phyloP scores from a whole-genome alignment of 2,797 vertebrate genomes.

The Ptychadena robeensis region DNA sequence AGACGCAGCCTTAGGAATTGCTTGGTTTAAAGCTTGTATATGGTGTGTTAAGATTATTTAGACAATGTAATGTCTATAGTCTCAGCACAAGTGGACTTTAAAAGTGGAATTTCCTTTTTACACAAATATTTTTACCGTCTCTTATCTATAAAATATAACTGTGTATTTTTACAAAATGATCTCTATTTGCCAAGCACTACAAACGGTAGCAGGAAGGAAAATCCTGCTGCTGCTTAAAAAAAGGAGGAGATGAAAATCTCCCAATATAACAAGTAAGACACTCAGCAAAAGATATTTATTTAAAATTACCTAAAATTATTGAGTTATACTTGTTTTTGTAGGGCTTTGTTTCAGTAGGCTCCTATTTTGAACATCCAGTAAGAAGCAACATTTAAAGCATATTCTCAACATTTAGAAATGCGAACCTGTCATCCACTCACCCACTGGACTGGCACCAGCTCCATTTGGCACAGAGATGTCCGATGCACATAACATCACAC shows the following conservation, averaged over 20 bases:
- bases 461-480: conserved; percentile 90
- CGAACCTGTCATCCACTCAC: conserved; percentile 74
- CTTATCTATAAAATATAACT: too few relatives aligned
- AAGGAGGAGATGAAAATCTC: background rate
- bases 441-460: conserved; percentile 87
- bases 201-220: background rate
- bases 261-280: background rate
- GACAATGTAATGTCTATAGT: too few relatives aligned
- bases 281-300: background rate
- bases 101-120: too few relatives aligned
- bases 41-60: too few relatives aligned
- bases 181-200: background rate
- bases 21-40: too few relatives aligned
- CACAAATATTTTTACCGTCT: too few relatives aligned
- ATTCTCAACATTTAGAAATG: background rate
- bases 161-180: background rate
- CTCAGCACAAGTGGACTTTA: too few relatives aligned
- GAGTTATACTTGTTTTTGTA: background rate
- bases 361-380: background rate
- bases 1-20: too few relatives aligned
- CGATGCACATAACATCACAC: conserved; percentile 85
- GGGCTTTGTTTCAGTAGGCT: background rate
- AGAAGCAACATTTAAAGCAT: background rate
- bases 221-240: background rate
- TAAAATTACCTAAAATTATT: too few relatives aligned